Conservation (phyloP, 2,888 invertebrate genomes). For the Germaria angustata region DNA sequence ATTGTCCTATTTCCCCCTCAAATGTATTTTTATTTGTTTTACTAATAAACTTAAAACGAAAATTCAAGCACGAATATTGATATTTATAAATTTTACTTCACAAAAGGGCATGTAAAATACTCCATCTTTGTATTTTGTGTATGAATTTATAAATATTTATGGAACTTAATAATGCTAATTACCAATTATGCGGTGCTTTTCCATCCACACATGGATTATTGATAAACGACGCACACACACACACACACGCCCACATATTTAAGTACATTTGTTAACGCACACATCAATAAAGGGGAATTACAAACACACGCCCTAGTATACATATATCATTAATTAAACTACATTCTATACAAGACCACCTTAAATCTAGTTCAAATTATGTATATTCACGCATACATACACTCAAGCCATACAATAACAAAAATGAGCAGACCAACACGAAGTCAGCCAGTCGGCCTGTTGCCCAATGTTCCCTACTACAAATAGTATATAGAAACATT, state of each 20-base stretch:
- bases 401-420: neutral
- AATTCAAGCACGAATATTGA: neutral
- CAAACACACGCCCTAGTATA: neutral
- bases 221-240: conserved; percentile 17
- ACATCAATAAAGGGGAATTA: conserved; percentile 1
- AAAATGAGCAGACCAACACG: neutral
- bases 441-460: conserved; percentile 10
- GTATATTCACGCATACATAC: neutral
- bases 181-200: conserved; percentile 45
- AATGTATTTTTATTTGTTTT: neutral
- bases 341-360: conserved; percentile 36
- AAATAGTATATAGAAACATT: neutral
- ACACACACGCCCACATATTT: conserved; percentile 1
- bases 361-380: conserved; percentile 31
- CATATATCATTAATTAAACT: conserved; percentile 45
- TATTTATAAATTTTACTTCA: conserved; percentile 4
- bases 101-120: neutral
- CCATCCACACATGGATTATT: conserved; percentile 39
- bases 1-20: neutral
- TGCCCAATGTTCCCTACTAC: conserved; percentile 22
- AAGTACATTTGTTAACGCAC: neutral
- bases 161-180: conserved; percentile 48
- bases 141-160: conserved; percentile 43
- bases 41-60: neutral
- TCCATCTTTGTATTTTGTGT: neutral